These are phyloP conservation scores for Drosophila yooni DNA, from an alignment of 2,888 invertebrate species.

Conservation along the genomic window DNA sequence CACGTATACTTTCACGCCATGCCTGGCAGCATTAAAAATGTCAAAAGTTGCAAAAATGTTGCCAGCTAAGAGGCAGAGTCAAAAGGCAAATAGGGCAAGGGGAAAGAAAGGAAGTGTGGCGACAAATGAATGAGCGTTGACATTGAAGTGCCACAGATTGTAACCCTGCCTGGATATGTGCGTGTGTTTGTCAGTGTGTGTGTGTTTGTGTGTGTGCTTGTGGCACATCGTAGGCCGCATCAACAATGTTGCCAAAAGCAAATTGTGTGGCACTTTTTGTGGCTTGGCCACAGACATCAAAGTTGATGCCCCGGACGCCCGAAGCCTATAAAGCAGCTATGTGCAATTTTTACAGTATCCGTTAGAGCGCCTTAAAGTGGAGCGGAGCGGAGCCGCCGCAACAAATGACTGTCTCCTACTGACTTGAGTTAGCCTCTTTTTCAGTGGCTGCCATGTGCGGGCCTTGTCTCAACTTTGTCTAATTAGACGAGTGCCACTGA, in stretches of 20 bases:
- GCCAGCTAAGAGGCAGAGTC: constrained; percentile 47
- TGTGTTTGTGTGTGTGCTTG: constrained; percentile 28
- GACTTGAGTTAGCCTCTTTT: constrained; percentile 43
- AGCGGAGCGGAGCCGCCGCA: constrained; percentile 23
- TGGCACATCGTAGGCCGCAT: constrained; percentile 58
- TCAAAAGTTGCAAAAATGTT: constrained; percentile 80
- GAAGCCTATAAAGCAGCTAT: constrained; percentile 16
- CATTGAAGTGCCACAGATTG: constrained; percentile 65
- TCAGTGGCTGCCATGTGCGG: constrained; percentile 38
- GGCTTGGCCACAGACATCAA: constrained; percentile 68
- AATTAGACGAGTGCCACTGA: constrained; percentile 78
- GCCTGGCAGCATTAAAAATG: constrained; percentile 80
- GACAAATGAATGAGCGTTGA: constrained; percentile 75
- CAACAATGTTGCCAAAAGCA: constrained; percentile 76
- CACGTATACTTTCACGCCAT: constrained; percentile 73
- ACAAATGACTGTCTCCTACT: constrained; percentile 52
- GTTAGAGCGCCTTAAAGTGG: constrained; percentile 66
- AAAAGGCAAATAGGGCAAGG: constrained; percentile 50
- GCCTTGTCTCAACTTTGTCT: constrained; percentile 71
- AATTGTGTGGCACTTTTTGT: constrained; percentile 73
- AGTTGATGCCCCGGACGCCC: constrained; percentile 42
- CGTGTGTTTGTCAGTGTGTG: constrained; percentile 18
- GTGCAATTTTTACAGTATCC: constrained; percentile 37
- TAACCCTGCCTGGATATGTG: constrained; percentile 21
- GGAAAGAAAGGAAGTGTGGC: constrained; percentile 42